Conservation (phyloP, 2,888 invertebrate genomes). For the Yponomeuta cagnagella region DNA sequence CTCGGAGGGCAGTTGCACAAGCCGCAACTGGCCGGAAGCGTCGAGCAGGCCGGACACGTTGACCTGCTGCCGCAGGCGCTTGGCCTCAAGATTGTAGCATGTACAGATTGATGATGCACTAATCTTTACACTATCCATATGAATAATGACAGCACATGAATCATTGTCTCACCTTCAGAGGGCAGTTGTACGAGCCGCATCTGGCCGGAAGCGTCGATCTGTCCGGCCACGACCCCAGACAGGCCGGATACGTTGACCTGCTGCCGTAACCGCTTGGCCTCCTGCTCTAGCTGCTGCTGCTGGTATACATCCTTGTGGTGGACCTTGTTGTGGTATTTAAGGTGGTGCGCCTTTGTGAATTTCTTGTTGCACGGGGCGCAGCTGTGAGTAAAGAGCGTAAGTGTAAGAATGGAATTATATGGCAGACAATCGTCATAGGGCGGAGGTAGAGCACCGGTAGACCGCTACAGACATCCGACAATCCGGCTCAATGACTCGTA, state of each 20-base stretch:
- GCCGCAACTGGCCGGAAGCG: too few relatives aligned
- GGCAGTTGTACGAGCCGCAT: slow-evolving; percentile 47
- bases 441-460: too few relatives aligned
- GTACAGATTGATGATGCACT: too few relatives aligned
- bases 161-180: neutral
- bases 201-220: slow-evolving; percentile 56
- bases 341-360: slow-evolving; percentile 70
- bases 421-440: too few relatives aligned
- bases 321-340: slow-evolving; percentile 73
- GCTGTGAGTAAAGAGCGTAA: slow-evolving; percentile 28
- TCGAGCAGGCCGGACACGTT: slow-evolving; percentile 43
- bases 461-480: too few relatives aligned
- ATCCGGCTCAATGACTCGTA: too few relatives aligned
- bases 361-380: slow-evolving; percentile 69
- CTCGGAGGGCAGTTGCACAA: too few relatives aligned
- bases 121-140: too few relatives aligned
- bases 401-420: neutral
- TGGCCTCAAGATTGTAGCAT: slow-evolving; percentile 27
- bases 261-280: slow-evolving; percentile 31
- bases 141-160: too few relatives aligned
- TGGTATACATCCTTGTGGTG: slow-evolving; percentile 69
- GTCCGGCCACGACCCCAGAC: slow-evolving; percentile 54
- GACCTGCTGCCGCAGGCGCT: slow-evolving; percentile 41
- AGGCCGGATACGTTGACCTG: slow-evolving; percentile 59
- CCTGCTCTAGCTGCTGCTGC: slow-evolving; percentile 61